Evolutionary conservation across 2,888 invertebrate genomes (phyloP), one percentile per base, ranked within the genome.

Genomic region (Pseudococcus viburni): DNA sequence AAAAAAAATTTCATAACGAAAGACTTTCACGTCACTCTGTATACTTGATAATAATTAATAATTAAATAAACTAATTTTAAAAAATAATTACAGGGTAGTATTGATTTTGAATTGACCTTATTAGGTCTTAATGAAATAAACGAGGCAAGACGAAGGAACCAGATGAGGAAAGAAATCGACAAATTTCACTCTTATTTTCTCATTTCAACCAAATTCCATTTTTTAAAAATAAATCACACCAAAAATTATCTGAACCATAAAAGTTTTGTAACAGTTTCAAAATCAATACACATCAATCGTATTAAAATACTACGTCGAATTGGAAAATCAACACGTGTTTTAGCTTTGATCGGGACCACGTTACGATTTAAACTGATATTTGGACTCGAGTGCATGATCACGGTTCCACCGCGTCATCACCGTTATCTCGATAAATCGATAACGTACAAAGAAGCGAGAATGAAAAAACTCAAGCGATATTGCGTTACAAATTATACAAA

Each of bases 101-200:
- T 73, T n/a, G 68, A 33, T 73, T 26, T 73, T 12, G 33, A 73
- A 73, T 73, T 73, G 68, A 73, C 68, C 68, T 73, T 26, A 73
- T 73, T 12, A 73, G 68, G 68, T 73, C 68, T 73, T 26, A 1
- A 33, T 15, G 8, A 51, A 51, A 12, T 1, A 51, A 51, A 51
- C 4, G 3, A 33, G 26, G 26, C 26, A 33, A 33, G 26, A 33
- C 26, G 26, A n/a, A n/a, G n/a, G n/a, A n/a, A n/a, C 9, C 46
- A 46, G 51, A 12, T 2, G 51, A 15, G 15, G 51, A 51, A 51
- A 15, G 51, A 17, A 51, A 15, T 17, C 55, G 55, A 55, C 4
- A 55, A 12, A 33, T 33, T 33, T 33, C 26, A 33, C 3, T 33
- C 26, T 1, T 33, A 33, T 33, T 33, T 33, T 33, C 26, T 33